Conservation (phyloP, 2,888 invertebrate species). For the Heliconius ethilla region DNA sequence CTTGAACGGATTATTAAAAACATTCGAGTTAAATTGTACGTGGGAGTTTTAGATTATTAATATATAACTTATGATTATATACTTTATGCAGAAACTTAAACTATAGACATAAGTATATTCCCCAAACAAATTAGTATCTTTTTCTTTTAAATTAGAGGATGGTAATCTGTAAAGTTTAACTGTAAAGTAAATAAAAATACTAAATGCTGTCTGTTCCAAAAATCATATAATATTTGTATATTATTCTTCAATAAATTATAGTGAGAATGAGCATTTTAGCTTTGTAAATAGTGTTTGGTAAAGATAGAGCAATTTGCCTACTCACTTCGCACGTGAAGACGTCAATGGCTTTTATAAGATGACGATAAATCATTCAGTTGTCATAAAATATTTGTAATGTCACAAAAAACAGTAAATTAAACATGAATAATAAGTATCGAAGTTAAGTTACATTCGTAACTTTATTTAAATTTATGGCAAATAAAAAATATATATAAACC, state of each 20-base stretch:
- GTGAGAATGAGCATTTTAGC: too few species aligned
- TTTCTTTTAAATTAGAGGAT: too few species aligned
- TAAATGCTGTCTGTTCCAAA: too few species aligned
- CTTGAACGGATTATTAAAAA: neutral
- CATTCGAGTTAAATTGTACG: neutral
- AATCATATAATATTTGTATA: too few species aligned
- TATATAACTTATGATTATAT: neutral
- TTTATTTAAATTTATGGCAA: neutral
- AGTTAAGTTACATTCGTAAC: neutral
- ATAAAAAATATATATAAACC: neutral
- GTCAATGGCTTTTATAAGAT: neutral
- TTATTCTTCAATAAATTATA: too few species aligned
- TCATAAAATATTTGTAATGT: neutral
- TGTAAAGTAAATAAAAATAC: too few species aligned
- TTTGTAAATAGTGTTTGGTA: too few species aligned
- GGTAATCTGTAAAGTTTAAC: too few species aligned
- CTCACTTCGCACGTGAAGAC: neutral
- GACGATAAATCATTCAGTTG: neutral
- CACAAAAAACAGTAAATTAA: conserved; percentile 5
- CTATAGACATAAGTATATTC: too few species aligned
- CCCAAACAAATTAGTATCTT: too few species aligned
- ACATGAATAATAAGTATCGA: neutral
- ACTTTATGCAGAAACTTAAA: too few species aligned
- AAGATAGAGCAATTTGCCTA: too few species aligned
- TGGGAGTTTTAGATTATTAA: neutral